These are phyloP conservation scores for Mesembrinibis cayennensis DNA, from an alignment of 2,113 vertebrate species.

Conservation along the genomic window DNA sequence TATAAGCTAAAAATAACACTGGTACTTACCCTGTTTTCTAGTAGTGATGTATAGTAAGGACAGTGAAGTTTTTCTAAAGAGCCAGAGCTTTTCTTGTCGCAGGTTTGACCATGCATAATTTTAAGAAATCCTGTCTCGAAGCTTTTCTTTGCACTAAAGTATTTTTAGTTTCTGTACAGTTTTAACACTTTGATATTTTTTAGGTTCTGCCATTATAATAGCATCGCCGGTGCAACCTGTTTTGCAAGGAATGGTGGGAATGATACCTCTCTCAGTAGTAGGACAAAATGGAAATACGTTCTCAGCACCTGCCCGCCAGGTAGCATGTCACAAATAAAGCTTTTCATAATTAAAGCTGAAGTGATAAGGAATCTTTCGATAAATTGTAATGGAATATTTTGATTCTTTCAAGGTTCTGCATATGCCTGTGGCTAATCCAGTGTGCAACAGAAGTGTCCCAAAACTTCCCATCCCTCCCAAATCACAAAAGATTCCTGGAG, in stretches of 20 bases:
- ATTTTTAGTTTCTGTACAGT: neutral
- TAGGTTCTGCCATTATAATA: conserved; percentile 91
- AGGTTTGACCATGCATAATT: neutral
- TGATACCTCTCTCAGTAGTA: conserved; percentile 90
- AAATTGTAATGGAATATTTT: neutral
- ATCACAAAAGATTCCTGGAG: conserved; percentile 72
- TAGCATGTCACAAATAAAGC: conserved; percentile 51
- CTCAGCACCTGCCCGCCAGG: conserved; percentile 85
- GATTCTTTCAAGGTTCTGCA: conserved; percentile 74
- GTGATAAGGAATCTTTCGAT: neutral
- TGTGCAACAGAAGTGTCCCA: conserved; percentile 73
- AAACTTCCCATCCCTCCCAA: conserved; percentile 78
- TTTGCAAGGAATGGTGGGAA: conserved; percentile 84
- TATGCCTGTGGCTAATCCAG: conserved; percentile 75
- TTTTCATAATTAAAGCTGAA: neutral
- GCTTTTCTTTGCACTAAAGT: neutral
- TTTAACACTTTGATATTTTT: neutral
- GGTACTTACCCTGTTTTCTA: neutral
- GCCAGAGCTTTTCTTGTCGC: neutral
- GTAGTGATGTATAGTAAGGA: neutral
- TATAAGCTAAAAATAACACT: neutral
- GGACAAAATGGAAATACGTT: conserved; percentile 82
- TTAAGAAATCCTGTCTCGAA: neutral
- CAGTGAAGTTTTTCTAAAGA: neutral
- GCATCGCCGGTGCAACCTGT: conserved; percentile 88